These are phyloP conservation scores for Lutraria lutraria DNA, from an alignment of 2,888 invertebrate species.

Conservation along the genomic window DNA sequence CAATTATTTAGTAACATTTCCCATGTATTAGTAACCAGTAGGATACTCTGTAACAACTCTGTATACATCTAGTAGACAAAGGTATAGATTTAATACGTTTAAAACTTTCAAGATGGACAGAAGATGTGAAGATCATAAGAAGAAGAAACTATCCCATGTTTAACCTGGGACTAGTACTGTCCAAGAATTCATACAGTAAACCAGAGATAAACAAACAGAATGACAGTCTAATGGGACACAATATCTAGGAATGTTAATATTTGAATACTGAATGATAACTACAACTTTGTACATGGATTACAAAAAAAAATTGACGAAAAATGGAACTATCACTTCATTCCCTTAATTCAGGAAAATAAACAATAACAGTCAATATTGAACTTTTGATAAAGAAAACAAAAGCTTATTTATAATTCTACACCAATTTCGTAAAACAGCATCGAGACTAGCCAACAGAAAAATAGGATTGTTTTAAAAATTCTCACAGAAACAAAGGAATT, in stretches of 20 bases:
- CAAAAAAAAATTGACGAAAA: constrained; percentile 2
- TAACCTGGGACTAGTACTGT: too few relatives aligned
- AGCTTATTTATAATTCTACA: neutral
- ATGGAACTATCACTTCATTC: neutral
- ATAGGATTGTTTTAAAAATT: neutral
- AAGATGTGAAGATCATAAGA: too few relatives aligned
- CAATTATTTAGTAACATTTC: too few relatives aligned
- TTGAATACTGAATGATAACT: constrained; percentile 46
- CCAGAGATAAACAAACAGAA: neutral
- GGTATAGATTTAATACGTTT: too few relatives aligned
- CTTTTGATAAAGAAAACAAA: neutral
- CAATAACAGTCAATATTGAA: neutral
- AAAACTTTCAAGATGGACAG: too few relatives aligned
- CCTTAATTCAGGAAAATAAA: neutral
- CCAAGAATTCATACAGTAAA: neutral
- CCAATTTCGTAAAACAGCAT: neutral
- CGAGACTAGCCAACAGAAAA: neutral
- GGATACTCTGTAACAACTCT: too few relatives aligned
- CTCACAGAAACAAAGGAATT: neutral
- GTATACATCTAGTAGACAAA: too few relatives aligned
- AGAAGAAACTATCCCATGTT: too few relatives aligned
- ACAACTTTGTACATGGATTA: constrained; percentile 5
- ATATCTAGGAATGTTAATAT: constrained; percentile 59
- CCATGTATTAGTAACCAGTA: too few relatives aligned
- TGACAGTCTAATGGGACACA: constrained; percentile 21